Base-by-base conservation (phyloP, 2,797 vertebrate species). In the Manis crassicaudata region DNA sequence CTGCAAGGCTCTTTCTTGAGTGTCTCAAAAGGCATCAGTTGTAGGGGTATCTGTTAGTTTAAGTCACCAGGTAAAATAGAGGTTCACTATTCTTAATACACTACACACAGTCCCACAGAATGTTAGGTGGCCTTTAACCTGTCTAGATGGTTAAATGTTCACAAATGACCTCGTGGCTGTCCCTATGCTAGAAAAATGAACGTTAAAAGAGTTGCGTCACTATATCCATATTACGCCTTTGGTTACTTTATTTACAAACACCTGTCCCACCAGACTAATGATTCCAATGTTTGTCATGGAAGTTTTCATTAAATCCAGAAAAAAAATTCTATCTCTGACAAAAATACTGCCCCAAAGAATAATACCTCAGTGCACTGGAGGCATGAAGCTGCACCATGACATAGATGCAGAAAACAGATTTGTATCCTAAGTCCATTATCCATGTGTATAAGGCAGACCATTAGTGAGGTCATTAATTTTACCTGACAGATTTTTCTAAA, bases 401-500 rank as follows among this genome's bases (percentile, higher is more conserved):
- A 68, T 20, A 60, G 82, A 83, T 27, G 77, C 4, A 93, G 82
- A 84, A 95, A 62, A 88, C 7, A 90, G 37, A 92, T 92, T 65
- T 79, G 60, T 79, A 80, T 62, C 32, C 52, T 58, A 63, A 8
- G 46, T 93, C 88, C 72, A 32, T 72, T 92, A 82, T 86, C 94
- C 46, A 40, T 25, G 43, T 17, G 46, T 75, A n/a, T 72, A 67
- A 94, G 86, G 79, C 27, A 81, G 67, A 63, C 43, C 35, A 77
- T 83, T 27, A 89, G 50, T 72, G 68, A 90, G 46, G 21, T 35
- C 87, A 85, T 97, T 88, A 46, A 92, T 84, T 96, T 70, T 10
- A 35, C 80, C 56, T 68, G 90, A 96, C 37, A 91, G 90, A 76
- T 62, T 58, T 75, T 90, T 83, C 35, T 86, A 76, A 96, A 89